A percentile compares a stretch with the other conserved stretches of the same genome.
phyloP scores from a whole-genome alignment of 1,140 invertebrate species.

The Portunus trituberculatus region DNA sequence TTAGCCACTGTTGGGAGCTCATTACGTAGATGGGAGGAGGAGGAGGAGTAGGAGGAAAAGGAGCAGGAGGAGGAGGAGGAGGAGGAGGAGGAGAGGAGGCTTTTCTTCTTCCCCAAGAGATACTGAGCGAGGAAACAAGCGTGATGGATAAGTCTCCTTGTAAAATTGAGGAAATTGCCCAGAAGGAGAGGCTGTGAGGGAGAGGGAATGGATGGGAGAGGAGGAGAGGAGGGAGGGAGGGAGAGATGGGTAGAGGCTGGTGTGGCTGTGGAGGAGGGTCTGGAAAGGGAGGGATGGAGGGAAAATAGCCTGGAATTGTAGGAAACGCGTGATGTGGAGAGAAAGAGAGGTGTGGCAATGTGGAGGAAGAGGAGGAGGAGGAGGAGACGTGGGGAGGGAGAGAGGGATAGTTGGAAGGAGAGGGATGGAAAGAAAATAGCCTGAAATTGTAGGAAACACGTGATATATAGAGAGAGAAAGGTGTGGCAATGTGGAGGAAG shows the following conservation, averaged over 20 bases:
- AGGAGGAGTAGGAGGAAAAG: not conserved
- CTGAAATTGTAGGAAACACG: not conserved
- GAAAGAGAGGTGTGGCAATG: too few species aligned
- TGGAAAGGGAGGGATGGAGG: not conserved
- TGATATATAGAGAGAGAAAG: too few species aligned
- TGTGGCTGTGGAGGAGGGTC: not conserved
- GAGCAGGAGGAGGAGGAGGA: not conserved
- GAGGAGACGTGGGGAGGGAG: not conserved
- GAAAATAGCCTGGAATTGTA: not conserved
- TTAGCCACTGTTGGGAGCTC: not conserved
- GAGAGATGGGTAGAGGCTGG: not conserved
- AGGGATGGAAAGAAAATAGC: not conserved
- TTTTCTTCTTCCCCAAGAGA: not conserved
- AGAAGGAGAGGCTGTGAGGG: not conserved
- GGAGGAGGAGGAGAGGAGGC: not conserved
- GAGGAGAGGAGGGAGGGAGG: not conserved
- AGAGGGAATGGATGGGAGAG: not conserved
- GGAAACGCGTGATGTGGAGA: not conserved
- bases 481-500: too few species aligned
- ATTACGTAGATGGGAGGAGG: not conserved
- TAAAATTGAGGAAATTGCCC: not conserved
- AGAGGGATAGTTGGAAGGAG: not conserved
- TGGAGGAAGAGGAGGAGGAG: not conserved
- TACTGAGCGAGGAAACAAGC: not conserved
- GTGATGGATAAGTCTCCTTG: not conserved